Conservation (phyloP, 1,140 invertebrate genomes). For the Drosophila saltans region DNA sequence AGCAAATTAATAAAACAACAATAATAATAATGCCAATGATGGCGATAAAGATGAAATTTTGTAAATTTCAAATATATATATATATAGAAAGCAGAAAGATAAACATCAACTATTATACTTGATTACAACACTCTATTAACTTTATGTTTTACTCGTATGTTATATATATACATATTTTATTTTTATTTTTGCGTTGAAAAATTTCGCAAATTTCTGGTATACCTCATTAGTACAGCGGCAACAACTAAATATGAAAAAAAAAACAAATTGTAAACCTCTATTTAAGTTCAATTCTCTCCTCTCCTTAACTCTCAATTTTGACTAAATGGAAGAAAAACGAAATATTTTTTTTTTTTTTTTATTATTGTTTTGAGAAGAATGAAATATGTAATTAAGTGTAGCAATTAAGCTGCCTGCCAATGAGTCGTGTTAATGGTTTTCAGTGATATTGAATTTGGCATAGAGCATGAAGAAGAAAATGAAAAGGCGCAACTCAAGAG, state of each 20-base stretch:
- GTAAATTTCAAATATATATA: not conserved
- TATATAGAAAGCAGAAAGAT: slow-evolving; percentile 24
- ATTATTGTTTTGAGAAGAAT: slow-evolving; percentile 42
- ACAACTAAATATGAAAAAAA: slow-evolving; percentile 58
- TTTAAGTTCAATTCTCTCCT: slow-evolving; percentile 55
- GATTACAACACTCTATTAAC: not conserved
- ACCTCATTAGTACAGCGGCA: slow-evolving; percentile 77
- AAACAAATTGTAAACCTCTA: slow-evolving; percentile 30
- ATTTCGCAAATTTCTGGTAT: slow-evolving; percentile 59
- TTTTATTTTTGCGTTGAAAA: slow-evolving; percentile 60
- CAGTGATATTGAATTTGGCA: slow-evolving; percentile 38
- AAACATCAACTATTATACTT: slow-evolving; percentile 7
- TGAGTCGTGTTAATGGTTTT: slow-evolving; percentile 60
- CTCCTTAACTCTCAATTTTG: too few relatives aligned
- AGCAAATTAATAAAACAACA: slow-evolving; percentile 56
- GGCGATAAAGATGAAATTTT: slow-evolving; percentile 14
- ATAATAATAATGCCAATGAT: slow-evolving; percentile 57
- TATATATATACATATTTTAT: slow-evolving; percentile 22
- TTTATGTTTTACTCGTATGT: slow-evolving; percentile 22
- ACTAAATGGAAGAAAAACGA: slow-evolving; percentile 48
- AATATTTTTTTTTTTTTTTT: slow-evolving; percentile 72
- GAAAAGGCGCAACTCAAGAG: not conserved
- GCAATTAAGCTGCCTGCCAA: slow-evolving; percentile 56
- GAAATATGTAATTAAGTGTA: slow-evolving; percentile 54
- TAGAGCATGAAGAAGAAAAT: not conserved